Conservation (phyloP, 2,888 invertebrate genomes). For the Oegoconia quadripuncta region DNA sequence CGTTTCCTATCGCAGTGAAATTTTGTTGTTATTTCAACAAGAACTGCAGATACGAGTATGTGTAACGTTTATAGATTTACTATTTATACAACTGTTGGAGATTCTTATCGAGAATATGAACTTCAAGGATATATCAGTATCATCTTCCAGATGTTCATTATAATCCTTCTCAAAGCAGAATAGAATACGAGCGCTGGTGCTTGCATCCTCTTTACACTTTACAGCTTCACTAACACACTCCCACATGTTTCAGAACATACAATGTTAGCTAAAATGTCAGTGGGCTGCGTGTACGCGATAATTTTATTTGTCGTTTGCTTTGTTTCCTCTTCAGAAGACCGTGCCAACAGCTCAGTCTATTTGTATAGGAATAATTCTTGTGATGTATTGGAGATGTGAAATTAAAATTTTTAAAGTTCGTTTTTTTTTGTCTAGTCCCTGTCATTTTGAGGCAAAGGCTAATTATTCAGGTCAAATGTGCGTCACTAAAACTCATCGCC, state of each 20-base stretch:
- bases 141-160: not conserved
- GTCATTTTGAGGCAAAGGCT: slow-evolving; percentile 19
- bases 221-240: slow-evolving; percentile 12
- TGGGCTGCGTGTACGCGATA: slow-evolving; percentile 32
- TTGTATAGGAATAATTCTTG: slow-evolving; percentile 40
- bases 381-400: slow-evolving; percentile 39
- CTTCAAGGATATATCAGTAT: too few species aligned
- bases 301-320: slow-evolving; percentile 52
- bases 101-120: too few species aligned
- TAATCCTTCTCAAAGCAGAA: not conserved
- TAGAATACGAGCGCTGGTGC: not conserved
- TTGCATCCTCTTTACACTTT: slow-evolving; percentile 1
- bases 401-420: slow-evolving; percentile 28
- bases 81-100: too few species aligned
- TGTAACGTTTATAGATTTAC: slow-evolving; percentile 6
- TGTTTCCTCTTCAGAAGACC: slow-evolving; percentile 38
- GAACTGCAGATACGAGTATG: slow-evolving; percentile 41
- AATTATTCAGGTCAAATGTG: slow-evolving; percentile 15
- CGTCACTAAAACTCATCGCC: slow-evolving; percentile 1
- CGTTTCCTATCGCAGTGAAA: slow-evolving; percentile 57
- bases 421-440: slow-evolving; percentile 29
- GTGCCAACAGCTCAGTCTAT: slow-evolving; percentile 54
- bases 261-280: slow-evolving; percentile 44
- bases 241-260: slow-evolving; percentile 41
- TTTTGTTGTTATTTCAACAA: slow-evolving; percentile 44